Evolutionary conservation across 2,797 vertebrate species (phyloP), one percentile per base, ranked within the genome.

Genomic region (Parotocinclus haroldoi): DNA sequence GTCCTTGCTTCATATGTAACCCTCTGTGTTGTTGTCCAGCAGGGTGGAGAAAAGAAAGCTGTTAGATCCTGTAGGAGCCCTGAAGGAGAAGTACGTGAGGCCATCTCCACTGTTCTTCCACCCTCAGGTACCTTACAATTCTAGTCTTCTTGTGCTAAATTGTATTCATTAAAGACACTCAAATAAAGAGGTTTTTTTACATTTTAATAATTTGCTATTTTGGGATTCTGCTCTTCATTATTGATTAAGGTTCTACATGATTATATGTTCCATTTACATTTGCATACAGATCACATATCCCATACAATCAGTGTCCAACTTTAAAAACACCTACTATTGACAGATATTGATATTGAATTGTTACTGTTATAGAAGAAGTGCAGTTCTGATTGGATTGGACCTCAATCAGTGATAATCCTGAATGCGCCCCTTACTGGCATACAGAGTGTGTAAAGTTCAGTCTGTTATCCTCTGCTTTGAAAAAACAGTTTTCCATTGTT

Each of bases 1-100:
- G 58, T 75, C 63, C 83, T 83, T 85, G 83, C 74, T 86, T 87
- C 84, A 93, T 98, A 94, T 78, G 95, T 98, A 96, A 98, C 95
- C 96, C 96, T 94, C 88, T 92, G 84, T 94, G 87, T 89, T 96
- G 94, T 82, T 82, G 86, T 96, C 94, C 96, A 99, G 97, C 97
- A 99, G 97, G 97, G 96, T 99, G 92, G 97, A 99, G 87, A 99
- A 98, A 89, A 97, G 95, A 91, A 99, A 98, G 89, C 88, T 98
- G 90, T 88, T 94, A 0, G 97, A 98, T 82, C 95, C 97, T 16
- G 93, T 98, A 73, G 95, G 94, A 76, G 92, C 92, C 82, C 89
- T 98, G 75, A 98, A 98, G 85, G 96, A 98, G 84, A 99, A 96
- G 84, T 98, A 96, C 82, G 89, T 98, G 79, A 88, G 95, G 76